Evolutionary conservation across 2,797 vertebrate genomes (phyloP).

Genomic region (Lepus townsendii): DNA sequence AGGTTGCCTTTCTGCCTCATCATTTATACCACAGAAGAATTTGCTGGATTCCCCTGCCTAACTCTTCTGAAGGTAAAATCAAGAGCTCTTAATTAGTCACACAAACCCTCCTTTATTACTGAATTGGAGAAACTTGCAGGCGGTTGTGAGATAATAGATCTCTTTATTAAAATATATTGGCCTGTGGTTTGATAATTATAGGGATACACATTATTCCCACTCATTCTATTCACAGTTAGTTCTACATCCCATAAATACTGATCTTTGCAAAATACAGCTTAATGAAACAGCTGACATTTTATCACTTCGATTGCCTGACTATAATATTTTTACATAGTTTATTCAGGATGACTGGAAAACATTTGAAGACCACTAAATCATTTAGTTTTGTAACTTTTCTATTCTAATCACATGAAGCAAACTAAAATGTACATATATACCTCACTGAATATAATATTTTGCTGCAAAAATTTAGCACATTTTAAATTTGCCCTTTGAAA

Average conservation of each 20-base stretch:
- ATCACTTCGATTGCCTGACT: not conserved
- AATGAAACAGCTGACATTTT: conserved; percentile 42
- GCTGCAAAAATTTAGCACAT: not conserved
- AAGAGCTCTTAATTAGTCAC: not conserved
- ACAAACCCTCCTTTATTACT: not conserved
- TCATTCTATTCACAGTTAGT: not conserved
- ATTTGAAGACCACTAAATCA: not conserved
- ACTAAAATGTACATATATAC: not conserved
- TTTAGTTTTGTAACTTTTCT: not conserved
- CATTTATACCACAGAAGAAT: not conserved
- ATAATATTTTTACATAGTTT: conserved; percentile 29
- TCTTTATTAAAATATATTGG: conserved; percentile 35
- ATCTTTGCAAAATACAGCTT: conserved; percentile 32
- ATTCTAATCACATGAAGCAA: not conserved
- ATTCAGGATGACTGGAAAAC: not conserved
- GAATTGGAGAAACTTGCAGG: not conserved
- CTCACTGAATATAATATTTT: not conserved
- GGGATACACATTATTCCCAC: not conserved
- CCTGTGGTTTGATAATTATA: not conserved
- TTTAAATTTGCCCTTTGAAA: conserved; percentile 24
- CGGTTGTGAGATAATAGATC: not conserved
- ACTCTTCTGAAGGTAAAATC: not conserved
- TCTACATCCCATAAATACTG: not conserved
- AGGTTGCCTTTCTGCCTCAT: not conserved
- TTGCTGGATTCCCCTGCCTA: not conserved